Base-by-base conservation (phyloP, 2,797 vertebrate genomes). In the Lerista edwardsae region DNA sequence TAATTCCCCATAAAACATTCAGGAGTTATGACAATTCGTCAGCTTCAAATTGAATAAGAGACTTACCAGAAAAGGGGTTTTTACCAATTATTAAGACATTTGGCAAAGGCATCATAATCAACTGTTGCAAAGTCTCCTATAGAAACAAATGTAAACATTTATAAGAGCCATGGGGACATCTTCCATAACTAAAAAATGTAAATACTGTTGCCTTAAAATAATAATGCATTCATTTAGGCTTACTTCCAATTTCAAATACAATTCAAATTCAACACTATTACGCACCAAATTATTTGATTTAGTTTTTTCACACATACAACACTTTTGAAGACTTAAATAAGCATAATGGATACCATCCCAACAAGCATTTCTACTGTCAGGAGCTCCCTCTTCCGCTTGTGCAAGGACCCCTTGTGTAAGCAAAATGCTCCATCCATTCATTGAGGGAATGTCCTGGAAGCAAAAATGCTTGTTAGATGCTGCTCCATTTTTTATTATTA, bases 71-170 rank as follows among this genome's bases (percentile, higher is more conserved):
- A 87, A 99, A 97, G 73, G 98, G 98, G 90, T 96, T 98, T 92
- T 97, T 97, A 85, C 98, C 98, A 91, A 99, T 97, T 83, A 97
- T 96, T 95, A 99, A 94, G 85, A 99, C 97, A 79, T 99, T 97
- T 87, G 98, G 98, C 92, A 99, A 96, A 89, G 98, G 97, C 98
- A 99, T 99, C 98, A 99, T 97, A 88, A 99, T 98, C 93, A 99
- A 93, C 92, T 99, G 98, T 93, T 99, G 98, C 87, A 99, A 97
- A 90, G 91, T 97, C 93, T 99, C 98, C 98, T 99, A 93, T 10
- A 90, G 93, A 94, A 77, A 88, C 86, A 57, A 90, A 90, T 94
- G 72, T n/a, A 44, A 86, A 87, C 41, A 72, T 85, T 90, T 86
- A 80, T 9, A 80, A 89, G 76, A 83, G 55, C 34, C 15, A 55